Conservation (phyloP, 2,888 invertebrate genomes). For the Caenorhabditis zanzibari region DNA sequence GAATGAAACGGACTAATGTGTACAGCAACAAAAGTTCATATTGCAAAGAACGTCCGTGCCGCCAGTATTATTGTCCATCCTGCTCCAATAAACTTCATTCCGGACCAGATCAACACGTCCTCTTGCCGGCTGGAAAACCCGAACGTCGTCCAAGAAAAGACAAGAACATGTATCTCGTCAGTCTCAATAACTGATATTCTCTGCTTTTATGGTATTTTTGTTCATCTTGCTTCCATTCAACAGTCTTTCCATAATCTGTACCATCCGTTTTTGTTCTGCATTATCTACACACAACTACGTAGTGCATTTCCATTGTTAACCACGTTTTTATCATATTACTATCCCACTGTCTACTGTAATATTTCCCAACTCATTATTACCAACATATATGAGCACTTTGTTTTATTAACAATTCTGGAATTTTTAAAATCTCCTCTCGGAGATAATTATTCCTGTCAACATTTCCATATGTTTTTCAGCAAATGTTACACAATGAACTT, state of each 20-base stretch:
- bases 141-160: slow-evolving; percentile 64
- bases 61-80: slow-evolving; percentile 64
- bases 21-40: slow-evolving; percentile 61
- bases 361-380: background rate
- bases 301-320: background rate
- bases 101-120: slow-evolving; percentile 23
- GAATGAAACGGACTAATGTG: slow-evolving; percentile 37
- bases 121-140: slow-evolving; percentile 52
- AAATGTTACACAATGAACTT: too few species aligned
- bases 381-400: background rate
- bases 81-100: slow-evolving; percentile 58
- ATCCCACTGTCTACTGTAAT: background rate
- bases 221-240: background rate
- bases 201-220: background rate
- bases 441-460: too few species aligned
- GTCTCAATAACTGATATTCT: background rate
- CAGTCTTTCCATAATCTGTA: background rate
- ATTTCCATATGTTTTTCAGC: too few species aligned
- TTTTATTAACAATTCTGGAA: background rate
- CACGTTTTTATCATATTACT: background rate
- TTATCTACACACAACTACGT: background rate
- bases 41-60: slow-evolving; percentile 59
- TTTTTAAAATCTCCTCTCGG: too few species aligned
- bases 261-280: background rate
- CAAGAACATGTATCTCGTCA: slow-evolving; percentile 60